These are phyloP conservation scores for Bombus pyrosoma DNA, from an alignment of 1,140 invertebrate genomes.

Conservation along the genomic window DNA sequence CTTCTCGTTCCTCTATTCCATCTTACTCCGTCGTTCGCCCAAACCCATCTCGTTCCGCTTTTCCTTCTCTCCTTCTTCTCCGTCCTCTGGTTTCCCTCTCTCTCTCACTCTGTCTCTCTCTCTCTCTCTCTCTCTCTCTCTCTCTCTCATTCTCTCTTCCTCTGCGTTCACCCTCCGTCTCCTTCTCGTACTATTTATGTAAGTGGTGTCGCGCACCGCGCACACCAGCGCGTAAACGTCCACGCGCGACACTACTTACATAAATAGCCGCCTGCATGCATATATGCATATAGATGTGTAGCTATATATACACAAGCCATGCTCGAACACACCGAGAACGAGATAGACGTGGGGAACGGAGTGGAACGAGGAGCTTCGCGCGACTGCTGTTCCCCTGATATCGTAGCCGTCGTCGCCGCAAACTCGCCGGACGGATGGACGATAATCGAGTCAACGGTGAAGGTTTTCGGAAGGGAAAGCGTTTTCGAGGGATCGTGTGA, in stretches of 20 bases:
- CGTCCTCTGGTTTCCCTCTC: neutral
- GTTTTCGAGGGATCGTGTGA: neutral
- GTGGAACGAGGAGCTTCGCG: slow-evolving; percentile 27
- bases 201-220: slow-evolving; percentile 27
- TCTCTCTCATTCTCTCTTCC: too few relatives aligned
- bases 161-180: neutral
- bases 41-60: neutral
- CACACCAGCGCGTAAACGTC: slow-evolving; percentile 25
- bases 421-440: slow-evolving; percentile 64
- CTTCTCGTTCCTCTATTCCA: neutral
- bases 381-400: slow-evolving; percentile 42
- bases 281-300: neutral
- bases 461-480: slow-evolving; percentile 46
- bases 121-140: too few relatives aligned
- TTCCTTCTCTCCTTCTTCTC: neutral
- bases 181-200: slow-evolving; percentile 37
- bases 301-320: neutral
- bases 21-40: neutral
- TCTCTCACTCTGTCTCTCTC: too few relatives aligned
- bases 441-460: slow-evolving; percentile 60
- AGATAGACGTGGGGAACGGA: neutral
- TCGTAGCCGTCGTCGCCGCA: slow-evolving; percentile 36
- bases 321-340: neutral
- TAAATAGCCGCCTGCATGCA: slow-evolving; percentile 27
- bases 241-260: slow-evolving; percentile 43